Base-by-base conservation (phyloP, 2,113 vertebrate species). In the Lamprotornis superbus region DNA sequence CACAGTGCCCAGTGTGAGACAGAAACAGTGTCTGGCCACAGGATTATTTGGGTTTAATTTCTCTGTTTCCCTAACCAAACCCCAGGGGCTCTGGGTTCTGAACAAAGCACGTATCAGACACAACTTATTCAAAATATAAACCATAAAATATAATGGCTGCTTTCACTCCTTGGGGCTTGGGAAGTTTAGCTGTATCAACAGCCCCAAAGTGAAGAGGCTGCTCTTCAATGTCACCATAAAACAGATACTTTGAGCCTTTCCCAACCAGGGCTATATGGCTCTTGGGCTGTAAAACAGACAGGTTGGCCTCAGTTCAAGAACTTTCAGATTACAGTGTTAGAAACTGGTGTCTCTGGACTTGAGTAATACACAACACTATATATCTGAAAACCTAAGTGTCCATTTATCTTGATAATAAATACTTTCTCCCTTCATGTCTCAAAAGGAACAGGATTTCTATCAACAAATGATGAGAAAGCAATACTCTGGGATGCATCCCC, bases 371-470 rank as follows among this genome's bases (percentile, higher is more conserved):
- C 52, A 77, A 19, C 74, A 70, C 90, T 69, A 95, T 87, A 91
- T 94, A 94, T 96, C 89, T 89, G 87, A 93, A 95, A 95, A 86
- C 31, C 64, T 85, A 94, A 93, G 79, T 53, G 81, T 71, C 91
- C 90, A 96, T 96, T 96, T 92, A 93, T 95, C 95, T 90, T 76
- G 88, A 83, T 95, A 97, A 97, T 94, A 97, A 97, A 97, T 96
- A 92, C 90, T 93, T 96, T 82, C 73, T 83, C 78, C 93, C 93
- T 60, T 83, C 90, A 92, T 5, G 4, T 84, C 85, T 97, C 96
- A 95, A 94, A 95, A 93, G 87, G 40, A 95, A 94, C 83, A 96
- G 92, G 95, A 88, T 94, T 97, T 91, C 93, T 86, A 95, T 96
- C 97, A 97, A 89, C 91, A 93, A 96, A 95, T 93, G 92, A 97